Base-by-base conservation (phyloP, 2,888 invertebrate species). In the Cistogaster globosa region DNA sequence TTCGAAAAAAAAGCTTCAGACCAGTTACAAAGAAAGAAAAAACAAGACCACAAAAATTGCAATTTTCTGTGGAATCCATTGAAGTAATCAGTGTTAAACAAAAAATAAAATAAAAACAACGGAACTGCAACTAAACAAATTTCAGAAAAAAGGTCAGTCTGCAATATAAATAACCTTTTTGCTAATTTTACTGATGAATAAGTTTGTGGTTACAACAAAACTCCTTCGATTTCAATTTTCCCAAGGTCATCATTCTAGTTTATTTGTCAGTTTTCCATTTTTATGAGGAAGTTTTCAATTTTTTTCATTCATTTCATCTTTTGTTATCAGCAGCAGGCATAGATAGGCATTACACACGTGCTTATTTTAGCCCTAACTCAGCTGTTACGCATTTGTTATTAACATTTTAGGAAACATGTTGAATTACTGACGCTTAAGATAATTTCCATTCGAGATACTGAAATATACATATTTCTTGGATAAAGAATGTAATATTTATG, bases 371-470 rank as follows among this genome's bases (percentile, higher is more conserved):
- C n/a, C 18, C n/a, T 32, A 57, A 60, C 26, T 62, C 62, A 58
- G 62, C 75, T 76, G 45, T 38, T 58, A 36, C n/a, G 18, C 11
- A 69, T 62, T 69, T 76, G 68, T 76, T 82, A 63, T 36, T 76
- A 63, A 69, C 38, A 69, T 60, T 68, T 12, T 42, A 2, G 32
- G 32, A n/a, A 16, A 22, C 12, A 48, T 16, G 36, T 68, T 42
- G 42, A 11, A 42, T 42, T 42, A 42, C 42, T 12, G 12, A 12
- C 2, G 42, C 42, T 1, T 42, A 3, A 42, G 42, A 12, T 42
- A 2, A 42, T 1, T 42, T 12, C 12, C 32, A 32, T 32, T 32
- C 32, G 6, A 0, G 1, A 32, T 32, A 5, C 6, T 0, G 32
- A 3, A 32, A 7, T 32, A 32, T 5, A 32, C 32, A 32, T 7